A percentile compares a stretch with the other conserved stretches of the same genome.
phyloP scores from a whole-genome alignment of 2,888 invertebrate genomes.

The Dynastes tityus region DNA sequence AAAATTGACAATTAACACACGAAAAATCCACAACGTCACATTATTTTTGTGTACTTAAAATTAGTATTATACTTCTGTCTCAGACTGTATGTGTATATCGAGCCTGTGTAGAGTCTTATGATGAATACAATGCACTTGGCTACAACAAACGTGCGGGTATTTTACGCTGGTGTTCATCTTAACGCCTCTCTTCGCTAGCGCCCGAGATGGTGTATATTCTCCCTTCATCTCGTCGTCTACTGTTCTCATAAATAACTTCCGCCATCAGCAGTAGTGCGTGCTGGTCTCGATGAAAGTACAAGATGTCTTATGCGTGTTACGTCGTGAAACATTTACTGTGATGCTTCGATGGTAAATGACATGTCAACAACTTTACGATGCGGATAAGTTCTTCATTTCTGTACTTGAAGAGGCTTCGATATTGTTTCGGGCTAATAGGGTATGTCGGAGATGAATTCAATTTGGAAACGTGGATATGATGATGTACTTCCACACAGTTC shows the following conservation, averaged over 20 bases:
- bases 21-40: no score
- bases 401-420: neutral
- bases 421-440: neutral
- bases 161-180: conserved; percentile 39
- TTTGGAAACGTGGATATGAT: neutral
- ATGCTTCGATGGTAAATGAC: conserved; percentile 31
- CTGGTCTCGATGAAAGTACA: conserved; percentile 38
- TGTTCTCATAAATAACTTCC: conserved; percentile 44
- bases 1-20: no score
- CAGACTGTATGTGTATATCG: neutral
- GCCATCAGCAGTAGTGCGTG: conserved; percentile 38
- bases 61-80: neutral
- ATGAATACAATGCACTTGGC: conserved; percentile 41
- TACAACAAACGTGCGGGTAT: conserved; percentile 31
- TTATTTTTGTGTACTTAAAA: neutral
- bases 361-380: conserved; percentile 38
- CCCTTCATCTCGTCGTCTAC: conserved; percentile 33
- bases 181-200: conserved; percentile 36
- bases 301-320: conserved; percentile 30
- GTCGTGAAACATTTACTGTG: conserved; percentile 27
- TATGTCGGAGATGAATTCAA: neutral
- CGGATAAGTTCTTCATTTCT: neutral
- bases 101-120: neutral
- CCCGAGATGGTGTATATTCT: neutral
- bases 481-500: no score